A percentile compares a stretch with the other conserved stretches of the same genome.
phyloP scores from a whole-genome alignment of 2,113 vertebrate genomes.

The Glareola pratincola region DNA sequence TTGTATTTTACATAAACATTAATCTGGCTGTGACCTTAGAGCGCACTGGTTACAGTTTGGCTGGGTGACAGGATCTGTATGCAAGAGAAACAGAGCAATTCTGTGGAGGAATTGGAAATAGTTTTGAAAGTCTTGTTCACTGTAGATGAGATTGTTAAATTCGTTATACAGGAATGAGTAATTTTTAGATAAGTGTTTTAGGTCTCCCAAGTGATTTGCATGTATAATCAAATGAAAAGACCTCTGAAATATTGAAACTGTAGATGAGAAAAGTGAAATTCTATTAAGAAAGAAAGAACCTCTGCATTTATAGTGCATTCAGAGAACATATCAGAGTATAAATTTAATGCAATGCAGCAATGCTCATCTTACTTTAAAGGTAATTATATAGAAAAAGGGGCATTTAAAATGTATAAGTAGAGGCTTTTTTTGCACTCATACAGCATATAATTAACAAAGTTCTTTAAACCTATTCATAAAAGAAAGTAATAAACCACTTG shows the following conservation, averaged over 20 bases:
- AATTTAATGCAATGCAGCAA: conserved; percentile 65
- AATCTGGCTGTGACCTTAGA: background rate
- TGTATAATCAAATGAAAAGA: conserved; percentile 66
- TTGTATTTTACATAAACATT: background rate
- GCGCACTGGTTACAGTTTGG: background rate
- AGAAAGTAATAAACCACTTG: conserved; percentile 74
- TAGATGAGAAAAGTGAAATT: conserved; percentile 65
- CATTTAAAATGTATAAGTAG: conserved; percentile 66
- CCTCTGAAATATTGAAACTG: conserved; percentile 59
- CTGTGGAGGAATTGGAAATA: background rate
- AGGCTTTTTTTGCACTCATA: conserved; percentile 46
- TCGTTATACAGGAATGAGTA: conserved; percentile 45
- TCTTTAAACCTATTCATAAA: conserved; percentile 72
- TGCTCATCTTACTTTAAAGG: conserved; percentile 68
- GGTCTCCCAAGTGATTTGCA: conserved; percentile 60
- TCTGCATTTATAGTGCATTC: conserved; percentile 54
- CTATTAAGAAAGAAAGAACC: conserved; percentile 64
- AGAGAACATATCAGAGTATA: conserved; percentile 49
- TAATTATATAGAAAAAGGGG: conserved; percentile 70
- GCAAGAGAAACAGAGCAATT: background rate
- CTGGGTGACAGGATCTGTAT: background rate
- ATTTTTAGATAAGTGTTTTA: conserved; percentile 67
- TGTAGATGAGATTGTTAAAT: conserved; percentile 44
- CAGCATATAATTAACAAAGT: conserved; percentile 74
- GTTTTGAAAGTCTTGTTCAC: conserved; percentile 39